phyloP scores from a whole-genome alignment of 2,888 invertebrate species.

The Drosophila antonietae region DNA sequence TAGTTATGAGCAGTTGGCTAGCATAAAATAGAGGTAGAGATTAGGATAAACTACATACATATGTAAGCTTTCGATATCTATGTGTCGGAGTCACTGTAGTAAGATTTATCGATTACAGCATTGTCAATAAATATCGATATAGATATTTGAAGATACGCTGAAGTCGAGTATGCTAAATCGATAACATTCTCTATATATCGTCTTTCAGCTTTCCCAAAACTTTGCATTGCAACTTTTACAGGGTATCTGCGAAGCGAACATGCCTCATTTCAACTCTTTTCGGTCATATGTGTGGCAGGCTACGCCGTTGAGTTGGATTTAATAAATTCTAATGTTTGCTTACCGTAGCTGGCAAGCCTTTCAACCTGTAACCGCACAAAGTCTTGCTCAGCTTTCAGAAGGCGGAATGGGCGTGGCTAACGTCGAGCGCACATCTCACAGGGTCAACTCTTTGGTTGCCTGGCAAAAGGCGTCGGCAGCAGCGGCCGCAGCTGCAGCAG shows the following conservation, averaged over 20 bases:
- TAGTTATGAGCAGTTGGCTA: not conserved
- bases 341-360: slow-evolving; percentile 74
- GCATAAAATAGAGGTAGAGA: not conserved
- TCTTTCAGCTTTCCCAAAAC: not conserved
- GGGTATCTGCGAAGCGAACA: slow-evolving; percentile 13
- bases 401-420: not conserved
- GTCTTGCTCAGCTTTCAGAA: slow-evolving; percentile 8
- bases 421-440: not conserved
- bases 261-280: not conserved
- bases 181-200: not conserved
- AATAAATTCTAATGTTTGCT: slow-evolving; percentile 81
- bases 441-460: slow-evolving; percentile 11
- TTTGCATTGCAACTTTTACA: not conserved
- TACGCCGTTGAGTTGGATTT: slow-evolving; percentile 60
- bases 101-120: too few species aligned
- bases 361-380: slow-evolving; percentile 58
- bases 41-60: not conserved
- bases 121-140: too few species aligned
- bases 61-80: too few species aligned
- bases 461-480: not conserved
- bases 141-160: too few species aligned
- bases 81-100: too few species aligned
- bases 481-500: slow-evolving; percentile 43
- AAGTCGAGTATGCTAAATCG: not conserved
- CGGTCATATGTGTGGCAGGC: slow-evolving; percentile 18